Evolutionary conservation across 1,140 invertebrate species (phyloP).

Genomic region (Zaprionus inermis): DNA sequence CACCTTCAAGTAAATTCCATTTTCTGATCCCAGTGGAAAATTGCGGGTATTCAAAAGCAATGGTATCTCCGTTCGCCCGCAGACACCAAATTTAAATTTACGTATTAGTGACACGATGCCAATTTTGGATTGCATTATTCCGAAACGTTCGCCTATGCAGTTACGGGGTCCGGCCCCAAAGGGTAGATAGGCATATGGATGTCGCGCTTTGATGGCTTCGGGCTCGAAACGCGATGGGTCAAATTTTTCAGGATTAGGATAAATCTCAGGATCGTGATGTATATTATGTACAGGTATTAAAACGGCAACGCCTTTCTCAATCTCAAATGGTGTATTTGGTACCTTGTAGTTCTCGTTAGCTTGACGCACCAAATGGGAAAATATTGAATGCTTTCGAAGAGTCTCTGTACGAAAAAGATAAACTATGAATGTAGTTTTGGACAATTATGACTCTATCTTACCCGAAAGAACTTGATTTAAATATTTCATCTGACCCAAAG

Average conservation of each 20-base stretch:
- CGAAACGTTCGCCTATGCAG: conserved; percentile 87
- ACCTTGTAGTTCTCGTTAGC: conserved; percentile 85
- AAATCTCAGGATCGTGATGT: conserved; percentile 86
- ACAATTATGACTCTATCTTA: conserved; percentile 17
- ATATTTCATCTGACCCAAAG: conserved; percentile 72
- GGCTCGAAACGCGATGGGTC: conserved; percentile 86
- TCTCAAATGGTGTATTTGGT: conserved; percentile 81
- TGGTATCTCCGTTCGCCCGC: conserved; percentile 51
- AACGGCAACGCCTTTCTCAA: conserved; percentile 85
- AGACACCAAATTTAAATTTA: conserved; percentile 75
- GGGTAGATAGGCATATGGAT: conserved; percentile 86
- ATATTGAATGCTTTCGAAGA: conserved; percentile 85
- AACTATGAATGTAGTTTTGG: not conserved
- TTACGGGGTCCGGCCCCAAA: conserved; percentile 90
- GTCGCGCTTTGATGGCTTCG: conserved; percentile 84
- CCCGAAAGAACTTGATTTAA: conserved; percentile 80
- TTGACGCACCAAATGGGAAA: conserved; percentile 83
- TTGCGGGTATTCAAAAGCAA: conserved; percentile 21
- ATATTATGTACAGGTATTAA: conserved; percentile 86
- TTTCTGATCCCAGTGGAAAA: conserved; percentile 27
- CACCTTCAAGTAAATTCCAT: conserved; percentile 41
- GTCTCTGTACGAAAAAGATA: conserved; percentile 65
- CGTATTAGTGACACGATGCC: conserved; percentile 84
- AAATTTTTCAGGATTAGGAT: conserved; percentile 86
- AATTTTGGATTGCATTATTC: conserved; percentile 85